A percentile compares a stretch with the other conserved stretches of the same genome.
phyloP scores from a whole-genome alignment of 2,888 invertebrate genomes.

The Nymphalis polychloros region DNA sequence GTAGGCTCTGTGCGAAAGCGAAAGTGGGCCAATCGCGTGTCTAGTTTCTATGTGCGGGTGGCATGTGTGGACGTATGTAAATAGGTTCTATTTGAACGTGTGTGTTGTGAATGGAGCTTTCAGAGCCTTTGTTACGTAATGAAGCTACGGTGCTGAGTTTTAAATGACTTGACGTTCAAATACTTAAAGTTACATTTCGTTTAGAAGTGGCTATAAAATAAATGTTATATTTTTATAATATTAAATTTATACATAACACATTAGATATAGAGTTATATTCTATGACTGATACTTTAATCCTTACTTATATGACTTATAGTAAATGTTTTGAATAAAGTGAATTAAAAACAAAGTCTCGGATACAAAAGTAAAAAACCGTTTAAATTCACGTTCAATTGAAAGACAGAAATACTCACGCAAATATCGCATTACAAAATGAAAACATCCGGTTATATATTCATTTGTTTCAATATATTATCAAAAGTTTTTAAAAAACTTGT shows the following conservation, averaged over 20 bases:
- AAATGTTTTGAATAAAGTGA: too few species aligned
- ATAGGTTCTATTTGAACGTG: constrained; percentile 43
- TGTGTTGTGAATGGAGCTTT: constrained; percentile 58
- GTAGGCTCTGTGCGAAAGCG: constrained; percentile 75
- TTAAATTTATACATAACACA: neutral
- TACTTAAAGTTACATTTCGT: constrained; percentile 8
- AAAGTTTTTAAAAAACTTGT: too few species aligned
- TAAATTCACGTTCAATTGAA: too few species aligned
- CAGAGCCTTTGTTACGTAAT: constrained; percentile 44
- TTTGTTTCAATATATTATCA: too few species aligned
- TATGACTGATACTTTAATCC: too few species aligned
- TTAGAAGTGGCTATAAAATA: neutral
- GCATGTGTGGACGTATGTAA: constrained; percentile 50
- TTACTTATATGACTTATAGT: too few species aligned
- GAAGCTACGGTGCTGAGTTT: constrained; percentile 30
- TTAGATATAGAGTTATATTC: too few species aligned
- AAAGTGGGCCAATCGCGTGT: constrained; percentile 71
- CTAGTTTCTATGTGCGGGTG: constrained; percentile 55
- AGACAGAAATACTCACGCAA: too few species aligned
- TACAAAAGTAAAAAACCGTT: too few species aligned
- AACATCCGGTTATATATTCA: too few species aligned
- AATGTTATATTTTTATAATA: neutral
- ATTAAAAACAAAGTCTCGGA: too few species aligned
- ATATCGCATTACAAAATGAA: too few species aligned
- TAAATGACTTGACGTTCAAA: constrained; percentile 28